phyloP scores from a whole-genome alignment of 1,140 invertebrate species.

The Colletes gigas region DNA sequence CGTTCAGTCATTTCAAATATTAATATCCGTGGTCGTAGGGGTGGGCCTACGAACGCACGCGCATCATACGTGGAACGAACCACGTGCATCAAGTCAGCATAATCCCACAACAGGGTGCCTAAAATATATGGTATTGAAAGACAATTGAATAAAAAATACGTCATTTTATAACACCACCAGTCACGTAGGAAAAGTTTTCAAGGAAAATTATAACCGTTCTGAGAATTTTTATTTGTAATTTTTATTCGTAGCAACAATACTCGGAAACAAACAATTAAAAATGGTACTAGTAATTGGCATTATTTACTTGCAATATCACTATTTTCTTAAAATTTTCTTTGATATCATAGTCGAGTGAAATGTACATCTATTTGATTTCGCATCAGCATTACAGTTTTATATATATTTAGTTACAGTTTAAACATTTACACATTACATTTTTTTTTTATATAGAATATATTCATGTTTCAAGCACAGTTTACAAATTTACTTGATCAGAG shows the following conservation, averaged over 20 bases:
- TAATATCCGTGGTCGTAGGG: too few species aligned
- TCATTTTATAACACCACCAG: too few species aligned
- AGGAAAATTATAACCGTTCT: not conserved
- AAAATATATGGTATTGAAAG: too few species aligned
- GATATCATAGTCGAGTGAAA: not conserved
- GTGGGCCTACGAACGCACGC: too few species aligned
- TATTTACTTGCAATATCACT: conserved; percentile 32
- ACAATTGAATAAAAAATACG: not conserved
- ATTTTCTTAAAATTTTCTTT: not conserved
- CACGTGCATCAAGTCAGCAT: too few species aligned
- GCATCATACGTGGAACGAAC: too few species aligned
- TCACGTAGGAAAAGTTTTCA: not conserved
- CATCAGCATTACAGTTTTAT: not conserved
- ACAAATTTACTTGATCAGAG: conserved; percentile 13
- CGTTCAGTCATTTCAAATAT: too few species aligned
- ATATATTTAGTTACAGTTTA: conserved; percentile 19
- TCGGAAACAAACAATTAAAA: conserved; percentile 39
- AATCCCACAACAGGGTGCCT: too few species aligned
- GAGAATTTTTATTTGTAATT: conserved; percentile 9
- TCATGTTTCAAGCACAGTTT: not conserved
- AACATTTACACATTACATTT: conserved; percentile 23
- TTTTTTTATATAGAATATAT: conserved; percentile 23
- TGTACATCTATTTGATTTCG: not conserved
- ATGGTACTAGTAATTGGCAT: conserved; percentile 38
- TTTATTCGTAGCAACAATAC: conserved; percentile 38